phyloP scores from a whole-genome alignment of 1,140 invertebrate species.

The Psilanteris sp. region DNA sequence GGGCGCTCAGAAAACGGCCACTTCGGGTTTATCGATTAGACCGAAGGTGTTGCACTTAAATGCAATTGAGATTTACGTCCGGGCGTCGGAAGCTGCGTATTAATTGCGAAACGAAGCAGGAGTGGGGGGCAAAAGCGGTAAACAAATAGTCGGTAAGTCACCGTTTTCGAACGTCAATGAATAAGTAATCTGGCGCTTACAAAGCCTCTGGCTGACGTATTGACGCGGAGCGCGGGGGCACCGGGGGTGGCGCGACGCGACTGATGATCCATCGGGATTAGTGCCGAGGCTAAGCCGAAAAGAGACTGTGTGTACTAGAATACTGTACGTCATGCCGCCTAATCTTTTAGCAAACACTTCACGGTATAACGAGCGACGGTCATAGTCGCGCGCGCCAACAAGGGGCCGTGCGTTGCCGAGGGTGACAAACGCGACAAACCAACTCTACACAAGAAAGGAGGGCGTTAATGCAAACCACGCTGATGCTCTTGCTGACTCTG shows the following conservation, averaged over 20 bases:
- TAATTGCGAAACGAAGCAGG: no score
- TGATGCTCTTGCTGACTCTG: slow-evolving; percentile 62
- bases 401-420: slow-evolving; percentile 44
- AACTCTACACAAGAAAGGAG: slow-evolving; percentile 49
- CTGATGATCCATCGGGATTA: slow-evolving; percentile 62
- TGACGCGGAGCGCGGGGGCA: slow-evolving; percentile 6
- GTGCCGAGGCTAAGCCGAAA: slow-evolving; percentile 53
- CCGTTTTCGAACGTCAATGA: slow-evolving; percentile 11
- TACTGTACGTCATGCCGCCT: slow-evolving; percentile 62
- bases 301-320: slow-evolving; percentile 55
- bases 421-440: slow-evolving; percentile 54
- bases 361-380: slow-evolving; percentile 64
- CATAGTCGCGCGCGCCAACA: slow-evolving; percentile 57
- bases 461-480: slow-evolving; percentile 57
- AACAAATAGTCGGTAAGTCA: neutral
- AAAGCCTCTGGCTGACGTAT: slow-evolving; percentile 14
- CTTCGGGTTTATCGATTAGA: no score
- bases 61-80: no score
- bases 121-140: slow-evolving; percentile 1
- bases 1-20: no score
- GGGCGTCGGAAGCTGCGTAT: no score
- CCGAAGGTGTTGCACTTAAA: no score
- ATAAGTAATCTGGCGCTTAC: slow-evolving; percentile 32
- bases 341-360: slow-evolving; percentile 72
- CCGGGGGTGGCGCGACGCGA: slow-evolving; percentile 34